Evolutionary conservation across 53 echinoderm and acorn worm species (phyloP).

Genomic region (Arbacia lixula): DNA sequence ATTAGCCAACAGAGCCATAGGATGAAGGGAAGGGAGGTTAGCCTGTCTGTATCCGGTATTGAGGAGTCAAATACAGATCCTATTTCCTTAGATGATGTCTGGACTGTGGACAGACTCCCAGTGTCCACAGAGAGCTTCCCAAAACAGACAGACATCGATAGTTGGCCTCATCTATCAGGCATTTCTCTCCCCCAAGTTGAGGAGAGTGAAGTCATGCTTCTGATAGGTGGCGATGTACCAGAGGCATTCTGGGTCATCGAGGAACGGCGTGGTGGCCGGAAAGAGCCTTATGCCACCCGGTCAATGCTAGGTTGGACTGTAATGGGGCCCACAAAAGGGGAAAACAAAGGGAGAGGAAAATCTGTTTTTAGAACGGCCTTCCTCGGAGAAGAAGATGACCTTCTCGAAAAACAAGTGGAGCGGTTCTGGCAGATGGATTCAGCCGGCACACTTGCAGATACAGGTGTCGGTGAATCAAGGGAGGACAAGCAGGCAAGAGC

Average conservation of each 20-base stretch:
- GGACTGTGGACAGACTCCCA: slow-evolving; percentile 64
- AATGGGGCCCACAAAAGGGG: slow-evolving; percentile 24
- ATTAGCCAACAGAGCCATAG: slow-evolving; percentile 26
- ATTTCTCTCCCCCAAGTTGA: slow-evolving; percentile 11
- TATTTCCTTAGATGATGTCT: slow-evolving; percentile 59
- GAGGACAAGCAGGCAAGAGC: slow-evolving; percentile 59
- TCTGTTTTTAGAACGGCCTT: too few species aligned
- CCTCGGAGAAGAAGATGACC: too few species aligned
- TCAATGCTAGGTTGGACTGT: slow-evolving; percentile 53
- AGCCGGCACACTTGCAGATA: slow-evolving; percentile 14
- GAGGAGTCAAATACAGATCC: slow-evolving; percentile 27
- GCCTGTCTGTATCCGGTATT: slow-evolving; percentile 15
- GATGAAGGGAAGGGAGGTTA: slow-evolving; percentile 50
- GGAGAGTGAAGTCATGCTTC: slow-evolving; percentile 19
- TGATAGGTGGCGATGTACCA: slow-evolving; percentile 54
- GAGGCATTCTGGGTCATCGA: slow-evolving; percentile 65
- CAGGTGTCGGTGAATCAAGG: slow-evolving; percentile 46
- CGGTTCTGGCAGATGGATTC: slow-evolving; percentile 44
- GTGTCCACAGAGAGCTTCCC: too few species aligned
- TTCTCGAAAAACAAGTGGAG: slow-evolving; percentile 44
- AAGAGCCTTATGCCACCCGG: slow-evolving; percentile 66
- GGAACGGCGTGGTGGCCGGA: slow-evolving; percentile 49
- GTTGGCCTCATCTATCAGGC: slow-evolving; percentile 52
- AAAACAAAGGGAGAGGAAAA: too few species aligned
- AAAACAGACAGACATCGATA: slow-evolving; percentile 31